Conservation (phyloP, 2,888 invertebrate species). For the Myathropa florea region DNA sequence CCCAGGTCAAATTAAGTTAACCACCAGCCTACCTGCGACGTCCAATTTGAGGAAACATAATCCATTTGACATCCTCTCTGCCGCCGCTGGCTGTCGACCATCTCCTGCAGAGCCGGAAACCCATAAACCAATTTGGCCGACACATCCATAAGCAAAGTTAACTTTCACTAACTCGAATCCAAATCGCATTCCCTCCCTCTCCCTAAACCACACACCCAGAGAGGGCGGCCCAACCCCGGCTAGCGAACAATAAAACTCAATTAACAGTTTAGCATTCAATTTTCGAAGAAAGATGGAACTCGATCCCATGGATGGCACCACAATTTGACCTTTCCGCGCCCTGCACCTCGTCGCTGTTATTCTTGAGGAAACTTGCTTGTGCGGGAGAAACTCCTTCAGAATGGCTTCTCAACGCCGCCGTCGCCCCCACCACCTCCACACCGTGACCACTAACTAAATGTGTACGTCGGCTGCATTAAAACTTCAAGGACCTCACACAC, state of each 20-base stretch:
- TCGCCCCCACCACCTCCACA: background rate
- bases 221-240: background rate
- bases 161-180: constrained; percentile 48
- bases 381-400: constrained; percentile 12
- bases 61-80: background rate
- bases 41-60: background rate
- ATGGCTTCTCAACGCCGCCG: constrained; percentile 26
- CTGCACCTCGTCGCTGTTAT: constrained; percentile 49
- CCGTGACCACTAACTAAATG: constrained; percentile 48
- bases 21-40: background rate
- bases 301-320: constrained; percentile 24
- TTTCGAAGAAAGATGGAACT: constrained; percentile 38
- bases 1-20: background rate
- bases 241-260: constrained; percentile 66
- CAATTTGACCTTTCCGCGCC: constrained; percentile 62
- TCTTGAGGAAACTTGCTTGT: constrained; percentile 55
- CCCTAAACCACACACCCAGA: no score
- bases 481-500: constrained; percentile 47
- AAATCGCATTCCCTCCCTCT: constrained; percentile 40
- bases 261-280: constrained; percentile 68
- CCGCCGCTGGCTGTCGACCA: no score
- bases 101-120: constrained; percentile 5
- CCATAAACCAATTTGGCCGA: constrained; percentile 58
- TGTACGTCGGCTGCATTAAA: constrained; percentile 41
- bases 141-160: constrained; percentile 55